These are phyloP conservation scores for Myopa testacea DNA, from an alignment of 2,888 invertebrate species.

Conservation along the genomic window DNA sequence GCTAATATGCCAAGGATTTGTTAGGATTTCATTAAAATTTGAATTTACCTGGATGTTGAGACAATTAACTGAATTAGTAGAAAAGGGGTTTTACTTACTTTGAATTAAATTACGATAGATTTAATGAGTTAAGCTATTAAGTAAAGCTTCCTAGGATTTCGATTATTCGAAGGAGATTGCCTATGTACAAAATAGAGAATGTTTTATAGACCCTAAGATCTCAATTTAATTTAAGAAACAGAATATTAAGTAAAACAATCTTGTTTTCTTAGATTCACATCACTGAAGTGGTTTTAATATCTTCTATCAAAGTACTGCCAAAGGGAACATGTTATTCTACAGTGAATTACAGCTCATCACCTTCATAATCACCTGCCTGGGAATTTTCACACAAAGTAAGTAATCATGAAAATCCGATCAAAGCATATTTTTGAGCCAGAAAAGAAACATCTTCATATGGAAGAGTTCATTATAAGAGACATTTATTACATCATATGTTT, in stretches of 20 bases:
- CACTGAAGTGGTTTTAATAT: neutral
- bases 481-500: too few relatives aligned
- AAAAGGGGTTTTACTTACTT: too few relatives aligned
- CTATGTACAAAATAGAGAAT: neutral
- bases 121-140: too few relatives aligned
- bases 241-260: neutral
- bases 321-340: conserved; percentile 14
- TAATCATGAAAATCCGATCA: neutral
- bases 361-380: neutral
- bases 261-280: too few relatives aligned
- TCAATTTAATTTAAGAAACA: neutral
- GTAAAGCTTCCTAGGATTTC: too few relatives aligned
- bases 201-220: neutral
- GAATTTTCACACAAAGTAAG: conserved; percentile 24
- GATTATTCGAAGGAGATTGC: too few relatives aligned
- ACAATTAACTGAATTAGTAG: too few relatives aligned
- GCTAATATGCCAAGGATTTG: neutral
- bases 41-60: too few relatives aligned
- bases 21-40: conserved; percentile 8
- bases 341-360: neutral
- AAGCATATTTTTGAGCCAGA: too few relatives aligned
- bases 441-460: neutral
- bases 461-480: neutral
- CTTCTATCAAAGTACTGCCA: neutral
- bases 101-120: too few relatives aligned